Conservation (phyloP, 2,888 invertebrate species). For the Melieria omissa region DNA sequence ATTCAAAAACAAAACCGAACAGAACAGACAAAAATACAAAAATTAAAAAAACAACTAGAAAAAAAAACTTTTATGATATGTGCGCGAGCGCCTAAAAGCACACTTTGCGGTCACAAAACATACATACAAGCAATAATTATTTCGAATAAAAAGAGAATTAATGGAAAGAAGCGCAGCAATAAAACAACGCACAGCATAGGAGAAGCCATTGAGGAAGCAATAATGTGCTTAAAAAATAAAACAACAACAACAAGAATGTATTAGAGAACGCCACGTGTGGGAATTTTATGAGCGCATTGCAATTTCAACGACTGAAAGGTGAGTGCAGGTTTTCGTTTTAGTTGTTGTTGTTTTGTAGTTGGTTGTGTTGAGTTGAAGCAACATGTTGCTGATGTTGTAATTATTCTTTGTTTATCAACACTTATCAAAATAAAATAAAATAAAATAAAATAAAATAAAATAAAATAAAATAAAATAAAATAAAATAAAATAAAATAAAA, state of each 20-base stretch:
- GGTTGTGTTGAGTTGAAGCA: not conserved
- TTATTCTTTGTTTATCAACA: no score
- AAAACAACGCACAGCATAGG: slow-evolving; percentile 8
- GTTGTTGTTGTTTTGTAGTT: not conserved
- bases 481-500: no score
- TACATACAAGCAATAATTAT: not conserved
- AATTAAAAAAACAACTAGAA: no score
- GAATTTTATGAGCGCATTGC: slow-evolving; percentile 50
- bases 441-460: no score
- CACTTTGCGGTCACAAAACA: not conserved
- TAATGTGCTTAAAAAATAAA: no score
- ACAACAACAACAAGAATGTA: no score
- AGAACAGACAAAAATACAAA: no score
- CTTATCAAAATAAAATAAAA: no score
- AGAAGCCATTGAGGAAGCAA: slow-evolving; percentile 26
- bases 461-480: no score
- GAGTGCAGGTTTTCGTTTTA: not conserved
- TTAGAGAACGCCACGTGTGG: slow-evolving; percentile 42
- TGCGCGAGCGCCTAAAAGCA: slow-evolving; percentile 13
- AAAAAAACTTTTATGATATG: no score
- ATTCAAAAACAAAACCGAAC: no score
- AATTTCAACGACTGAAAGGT: slow-evolving; percentile 29
- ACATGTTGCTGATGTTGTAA: slow-evolving; percentile 6
- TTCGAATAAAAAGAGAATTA: not conserved
- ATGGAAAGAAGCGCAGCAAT: not conserved